Evolutionary conservation across 2,888 invertebrate genomes (phyloP).

Genomic region (Acleris literana): DNA sequence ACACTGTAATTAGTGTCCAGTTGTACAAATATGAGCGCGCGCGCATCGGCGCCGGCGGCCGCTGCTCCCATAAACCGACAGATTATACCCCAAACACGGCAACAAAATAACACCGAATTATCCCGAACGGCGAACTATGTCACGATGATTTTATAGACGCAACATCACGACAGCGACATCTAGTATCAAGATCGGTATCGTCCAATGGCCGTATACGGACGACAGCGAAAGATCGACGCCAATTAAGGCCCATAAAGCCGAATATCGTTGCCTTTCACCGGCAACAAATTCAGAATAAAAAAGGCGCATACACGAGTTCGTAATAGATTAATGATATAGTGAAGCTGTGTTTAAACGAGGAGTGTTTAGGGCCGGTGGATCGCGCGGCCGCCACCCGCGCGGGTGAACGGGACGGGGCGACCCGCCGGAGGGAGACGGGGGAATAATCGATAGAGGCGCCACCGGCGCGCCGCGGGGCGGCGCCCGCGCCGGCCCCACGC

Average conservation of each 20-base stretch:
- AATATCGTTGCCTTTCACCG: slow-evolving; percentile 78
- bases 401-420: slow-evolving; percentile 53
- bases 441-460: slow-evolving; percentile 74
- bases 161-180: slow-evolving; percentile 53
- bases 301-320: slow-evolving; percentile 66
- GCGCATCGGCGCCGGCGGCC: slow-evolving; percentile 57
- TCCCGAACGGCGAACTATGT: slow-evolving; percentile 40
- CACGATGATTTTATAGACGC: slow-evolving; percentile 52
- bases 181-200: slow-evolving; percentile 64
- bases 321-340: slow-evolving; percentile 82
- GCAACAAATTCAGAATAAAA: slow-evolving; percentile 63
- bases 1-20: slow-evolving; percentile 72
- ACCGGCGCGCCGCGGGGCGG: slow-evolving; percentile 73
- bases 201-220: slow-evolving; percentile 66
- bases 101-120: slow-evolving; percentile 22
- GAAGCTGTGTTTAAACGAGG: slow-evolving; percentile 66
- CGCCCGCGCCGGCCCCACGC: slow-evolving; percentile 77
- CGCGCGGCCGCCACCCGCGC: slow-evolving; percentile 62
- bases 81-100: slow-evolving; percentile 1
- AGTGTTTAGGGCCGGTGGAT: slow-evolving; percentile 9
- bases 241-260: slow-evolving; percentile 80
- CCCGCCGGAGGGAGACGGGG: slow-evolving; percentile 43
- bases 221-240: slow-evolving; percentile 73
- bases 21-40: slow-evolving; percentile 74
- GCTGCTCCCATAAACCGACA: slow-evolving; percentile 24